phyloP scores from a whole-genome alignment of 30 jellyfish, hydroid and myxozoan species.

The Chironex yamaguchii region DNA sequence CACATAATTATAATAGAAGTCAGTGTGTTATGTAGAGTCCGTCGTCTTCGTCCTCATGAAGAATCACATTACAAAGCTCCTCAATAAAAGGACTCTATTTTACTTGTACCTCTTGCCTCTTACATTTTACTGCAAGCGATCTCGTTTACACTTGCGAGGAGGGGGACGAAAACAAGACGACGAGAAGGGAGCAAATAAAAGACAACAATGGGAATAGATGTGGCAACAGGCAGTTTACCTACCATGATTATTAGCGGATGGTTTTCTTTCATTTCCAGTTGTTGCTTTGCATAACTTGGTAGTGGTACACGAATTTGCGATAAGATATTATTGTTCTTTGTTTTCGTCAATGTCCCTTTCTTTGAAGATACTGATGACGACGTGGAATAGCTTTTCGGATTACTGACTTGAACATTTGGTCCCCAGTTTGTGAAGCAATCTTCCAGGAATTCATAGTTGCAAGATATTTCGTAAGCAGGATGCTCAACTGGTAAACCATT shows the following conservation, averaged over 20 bases:
- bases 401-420: conserved; percentile 46
- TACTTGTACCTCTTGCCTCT: neutral
- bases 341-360: conserved; percentile 3
- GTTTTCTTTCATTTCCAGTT: conserved; percentile 81
- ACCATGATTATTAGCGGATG: conserved; percentile 97
- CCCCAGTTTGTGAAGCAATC: conserved; percentile 97
- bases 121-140: too few relatives aligned
- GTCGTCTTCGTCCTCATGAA: too few relatives aligned
- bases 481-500: conserved; percentile 95
- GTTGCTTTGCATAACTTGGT: conserved; percentile 81
- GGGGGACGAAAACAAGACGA: too few relatives aligned
- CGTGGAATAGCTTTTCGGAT: conserved; percentile 8
- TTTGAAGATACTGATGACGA: neutral
- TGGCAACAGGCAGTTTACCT: too few relatives aligned
- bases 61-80: too few relatives aligned
- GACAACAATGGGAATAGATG: too few relatives aligned
- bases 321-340: conserved; percentile 2
- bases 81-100: too few relatives aligned
- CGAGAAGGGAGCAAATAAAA: too few relatives aligned
- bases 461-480: conserved; percentile 87
- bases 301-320: conserved; percentile 64
- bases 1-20: too few relatives aligned
- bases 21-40: too few relatives aligned
- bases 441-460: conserved; percentile 96
- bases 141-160: too few relatives aligned